Evolutionary conservation across 2,113 vertebrate species (phyloP).

Genomic region (human (Homo sapiens)): GRCh38 chr16:15195001-15195500

Average conservation of each 20-base stretch:
- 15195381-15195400: not conserved
- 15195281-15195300: not conserved
- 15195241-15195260: not conserved
- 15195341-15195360: not conserved
- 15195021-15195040: conserved; percentile 69
- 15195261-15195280: not conserved
- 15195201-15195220: conserved; percentile 49
- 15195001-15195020: conserved; percentile 78
- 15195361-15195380: not conserved
- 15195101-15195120: conserved; percentile 24
- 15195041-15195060: conserved; percentile 69
- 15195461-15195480: not conserved
- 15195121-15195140: not conserved
- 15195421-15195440: not conserved
- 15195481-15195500: not conserved
- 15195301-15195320: not conserved
- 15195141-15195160: conserved; percentile 26
- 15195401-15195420: not conserved
- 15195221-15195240: not conserved
- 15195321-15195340: not conserved
- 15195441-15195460: not conserved
- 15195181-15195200: conserved; percentile 16
- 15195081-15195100: conserved; percentile 29
- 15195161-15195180: conserved; percentile 3
- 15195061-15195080: conserved; percentile 68